Percentiles rank a stretch among this genome's conserved stretches.
These are phyloP conservation scores for Oligia fasciuncula DNA, from an alignment of 2,888 invertebrate genomes.

Conservation along the genomic window DNA sequence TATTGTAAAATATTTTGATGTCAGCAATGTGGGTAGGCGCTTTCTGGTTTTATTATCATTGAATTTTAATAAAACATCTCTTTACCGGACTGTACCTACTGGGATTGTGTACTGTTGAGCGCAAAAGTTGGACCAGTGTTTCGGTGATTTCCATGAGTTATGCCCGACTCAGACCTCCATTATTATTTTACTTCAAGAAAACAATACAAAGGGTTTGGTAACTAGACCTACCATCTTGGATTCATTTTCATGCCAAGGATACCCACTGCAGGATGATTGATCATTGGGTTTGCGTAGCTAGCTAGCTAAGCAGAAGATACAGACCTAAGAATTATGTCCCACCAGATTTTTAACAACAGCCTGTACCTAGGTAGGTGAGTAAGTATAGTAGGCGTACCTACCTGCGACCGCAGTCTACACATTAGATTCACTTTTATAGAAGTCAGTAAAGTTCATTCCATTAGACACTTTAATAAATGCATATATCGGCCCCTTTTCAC, in stretches of 20 bases:
- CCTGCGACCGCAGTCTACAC: neutral
- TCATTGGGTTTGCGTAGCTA: neutral
- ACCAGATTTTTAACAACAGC: neutral
- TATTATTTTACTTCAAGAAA: neutral
- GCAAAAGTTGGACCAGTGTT: neutral
- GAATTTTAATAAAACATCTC: conserved; percentile 61
- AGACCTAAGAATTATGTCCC: neutral
- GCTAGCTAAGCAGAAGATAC: neutral
- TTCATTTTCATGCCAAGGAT: neutral
- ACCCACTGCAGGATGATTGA: neutral
- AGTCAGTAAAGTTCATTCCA: conserved; percentile 20
- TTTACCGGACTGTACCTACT: conserved; percentile 11
- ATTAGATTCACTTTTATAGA: conserved; percentile 8
- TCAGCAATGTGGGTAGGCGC: conserved; percentile 56
- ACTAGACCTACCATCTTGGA: neutral
- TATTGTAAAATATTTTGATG: conserved; percentile 71
- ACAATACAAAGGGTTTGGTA: neutral
- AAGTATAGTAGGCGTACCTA: neutral
- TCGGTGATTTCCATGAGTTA: neutral
- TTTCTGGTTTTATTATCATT: conserved; percentile 53
- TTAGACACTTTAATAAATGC: conserved; percentile 54
- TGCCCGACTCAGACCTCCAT: neutral
- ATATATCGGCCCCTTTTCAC: conserved; percentile 54
- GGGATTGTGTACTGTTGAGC: conserved; percentile 10
- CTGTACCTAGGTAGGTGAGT: neutral